Percentiles rank a stretch among this genome's conserved stretches.
These are phyloP conservation scores for Thysanoteuthis rhombus DNA, from an alignment of 2,888 invertebrate genomes.

Conservation along the genomic window DNA sequence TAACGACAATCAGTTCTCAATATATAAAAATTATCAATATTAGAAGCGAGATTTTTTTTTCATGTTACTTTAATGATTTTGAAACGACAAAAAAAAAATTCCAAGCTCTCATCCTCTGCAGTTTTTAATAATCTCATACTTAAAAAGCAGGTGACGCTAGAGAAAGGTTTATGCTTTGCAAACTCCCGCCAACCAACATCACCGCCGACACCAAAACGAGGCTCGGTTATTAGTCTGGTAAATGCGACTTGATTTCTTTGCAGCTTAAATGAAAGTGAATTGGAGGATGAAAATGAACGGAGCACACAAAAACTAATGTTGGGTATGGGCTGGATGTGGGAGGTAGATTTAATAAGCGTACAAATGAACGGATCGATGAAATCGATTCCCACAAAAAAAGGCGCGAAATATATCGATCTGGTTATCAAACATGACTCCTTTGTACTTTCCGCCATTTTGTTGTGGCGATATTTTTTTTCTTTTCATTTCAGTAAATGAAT, in stretches of 20 bases:
- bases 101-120: neutral
- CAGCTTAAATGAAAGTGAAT: neutral
- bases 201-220: neutral
- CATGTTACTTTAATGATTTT: neutral
- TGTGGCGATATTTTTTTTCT: neutral
- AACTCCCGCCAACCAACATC: neutral
- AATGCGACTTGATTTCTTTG: neutral
- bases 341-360: neutral
- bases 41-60: neutral
- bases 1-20: neutral
- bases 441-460: neutral
- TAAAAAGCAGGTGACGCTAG: conserved; percentile 12
- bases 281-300: neutral
- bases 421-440: neutral
- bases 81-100: neutral
- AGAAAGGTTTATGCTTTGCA: neutral
- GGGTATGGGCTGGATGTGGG: neutral
- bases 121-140: neutral
- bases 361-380: neutral
- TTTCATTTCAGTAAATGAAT: neutral
- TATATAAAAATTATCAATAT: neutral
- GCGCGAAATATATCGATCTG: neutral
- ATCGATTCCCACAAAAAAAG: neutral
- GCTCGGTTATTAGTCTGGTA: neutral
- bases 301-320: neutral